A percentile compares a stretch with the other conserved stretches of the same genome.
Conservation (phyloP, 2,113 vertebrate species). For the Pteronura brasiliensis region DNA sequence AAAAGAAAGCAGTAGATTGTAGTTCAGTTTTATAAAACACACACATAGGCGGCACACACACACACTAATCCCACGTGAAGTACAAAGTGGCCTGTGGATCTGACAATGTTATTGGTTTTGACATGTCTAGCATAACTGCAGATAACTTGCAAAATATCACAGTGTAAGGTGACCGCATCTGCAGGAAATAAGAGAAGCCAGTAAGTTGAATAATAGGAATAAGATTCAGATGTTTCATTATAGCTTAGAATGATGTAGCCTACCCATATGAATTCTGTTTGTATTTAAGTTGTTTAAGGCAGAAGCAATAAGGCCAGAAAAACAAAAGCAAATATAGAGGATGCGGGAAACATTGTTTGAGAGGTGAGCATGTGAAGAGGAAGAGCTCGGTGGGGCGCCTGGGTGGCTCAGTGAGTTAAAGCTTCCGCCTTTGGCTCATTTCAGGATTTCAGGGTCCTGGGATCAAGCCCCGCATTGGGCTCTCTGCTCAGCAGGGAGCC, state of each 20-base stretch:
- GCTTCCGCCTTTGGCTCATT: too few species aligned
- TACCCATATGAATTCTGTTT: neutral
- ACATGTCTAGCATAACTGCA: neutral
- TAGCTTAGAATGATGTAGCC: neutral
- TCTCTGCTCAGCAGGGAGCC: too few species aligned
- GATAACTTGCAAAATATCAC: neutral
- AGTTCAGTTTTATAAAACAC: neutral
- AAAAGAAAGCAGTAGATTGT: neutral
- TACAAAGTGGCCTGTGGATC: neutral
- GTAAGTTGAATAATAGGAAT: neutral
- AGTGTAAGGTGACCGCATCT: neutral
- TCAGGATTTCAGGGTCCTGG: too few species aligned
- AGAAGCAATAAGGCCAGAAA: neutral
- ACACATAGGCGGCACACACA: neutral
- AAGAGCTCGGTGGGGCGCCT: neutral
- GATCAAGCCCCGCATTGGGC: too few species aligned
- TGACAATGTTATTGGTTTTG: neutral
- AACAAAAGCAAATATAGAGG: neutral
- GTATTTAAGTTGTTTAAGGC: neutral
- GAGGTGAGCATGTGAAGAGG: neutral
- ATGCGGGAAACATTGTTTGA: neutral
- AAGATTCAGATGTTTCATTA: constrained; percentile 18
- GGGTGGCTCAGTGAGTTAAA: too few species aligned
- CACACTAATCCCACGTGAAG: neutral
- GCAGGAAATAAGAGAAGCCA: constrained; percentile 41